Percentiles rank a stretch among this genome's conserved stretches.
Conservation (phyloP, 2,797 vertebrate species). For the Trachurus trachurus region DNA sequence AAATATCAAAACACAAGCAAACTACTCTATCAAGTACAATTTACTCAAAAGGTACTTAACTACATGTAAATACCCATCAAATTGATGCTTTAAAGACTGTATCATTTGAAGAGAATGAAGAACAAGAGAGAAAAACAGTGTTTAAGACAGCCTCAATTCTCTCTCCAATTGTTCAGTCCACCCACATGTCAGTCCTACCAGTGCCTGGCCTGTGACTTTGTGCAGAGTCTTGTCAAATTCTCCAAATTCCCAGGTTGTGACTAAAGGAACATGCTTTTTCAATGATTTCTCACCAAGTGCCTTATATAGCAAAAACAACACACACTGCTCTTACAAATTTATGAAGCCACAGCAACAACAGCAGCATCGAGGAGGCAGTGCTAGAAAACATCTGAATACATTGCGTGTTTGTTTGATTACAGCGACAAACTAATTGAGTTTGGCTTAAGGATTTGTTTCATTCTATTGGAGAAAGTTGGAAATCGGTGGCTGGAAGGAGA, state of each 20-base stretch:
- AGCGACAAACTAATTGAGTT: conserved; percentile 16
- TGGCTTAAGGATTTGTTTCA: conserved; percentile 8
- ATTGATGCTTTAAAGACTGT: not conserved
- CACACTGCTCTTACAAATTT: conserved; percentile 17
- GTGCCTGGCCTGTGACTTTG: conserved; percentile 55
- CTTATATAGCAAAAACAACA: conserved; percentile 69
- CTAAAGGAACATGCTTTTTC: conserved; percentile 55
- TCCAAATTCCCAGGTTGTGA: conserved; percentile 69
- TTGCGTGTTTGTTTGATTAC: not conserved
- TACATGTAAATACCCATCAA: not conserved
- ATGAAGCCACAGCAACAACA: conserved; percentile 10
- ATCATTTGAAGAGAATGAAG: conserved; percentile 7
- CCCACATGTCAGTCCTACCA: conserved; percentile 54
- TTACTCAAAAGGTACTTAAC: not conserved
- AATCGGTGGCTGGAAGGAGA: conserved; percentile 32
- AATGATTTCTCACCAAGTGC: conserved; percentile 44
- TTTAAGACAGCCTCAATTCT: conserved; percentile 38
- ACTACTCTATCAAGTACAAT: not conserved
- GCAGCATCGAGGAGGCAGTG: not conserved
- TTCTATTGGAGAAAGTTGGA: conserved; percentile 16
- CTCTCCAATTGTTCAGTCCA: conserved; percentile 63
- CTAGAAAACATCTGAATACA: conserved; percentile 1
- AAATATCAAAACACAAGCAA: too few relatives aligned
- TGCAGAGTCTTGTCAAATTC: conserved; percentile 55
- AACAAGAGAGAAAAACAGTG: conserved; percentile 32